phyloP scores from a whole-genome alignment of 2,113 vertebrate species.

The Promerops cafer region DNA sequence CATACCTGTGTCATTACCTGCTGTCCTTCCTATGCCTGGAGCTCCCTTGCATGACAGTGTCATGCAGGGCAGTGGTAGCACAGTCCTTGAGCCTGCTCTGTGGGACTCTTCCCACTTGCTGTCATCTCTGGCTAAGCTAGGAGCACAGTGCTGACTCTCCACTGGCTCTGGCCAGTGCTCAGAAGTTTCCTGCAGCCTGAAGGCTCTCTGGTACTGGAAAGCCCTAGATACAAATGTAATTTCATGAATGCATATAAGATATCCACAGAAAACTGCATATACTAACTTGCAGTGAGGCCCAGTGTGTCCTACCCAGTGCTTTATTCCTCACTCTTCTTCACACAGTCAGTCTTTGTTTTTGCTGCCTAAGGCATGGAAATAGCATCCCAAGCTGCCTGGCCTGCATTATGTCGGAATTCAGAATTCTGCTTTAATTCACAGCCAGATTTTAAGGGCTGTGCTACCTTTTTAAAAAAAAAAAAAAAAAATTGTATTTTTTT shows the following conservation, averaged over 20 bases:
- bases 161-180: background rate
- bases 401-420: background rate
- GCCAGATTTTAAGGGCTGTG: background rate
- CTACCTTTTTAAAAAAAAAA: background rate
- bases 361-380: background rate
- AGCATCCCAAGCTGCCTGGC: background rate
- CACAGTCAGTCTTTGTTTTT: background rate
- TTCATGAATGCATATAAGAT: background rate
- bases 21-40: background rate
- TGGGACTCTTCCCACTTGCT: background rate
- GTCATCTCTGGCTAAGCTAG: background rate
- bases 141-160: background rate
- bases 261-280: background rate
- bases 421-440: background rate
- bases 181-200: background rate
- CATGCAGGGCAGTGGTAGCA: fast-evolving
- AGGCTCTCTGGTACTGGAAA: background rate
- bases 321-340: background rate
- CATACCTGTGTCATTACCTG: background rate
- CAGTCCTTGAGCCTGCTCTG: background rate
- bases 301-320: background rate
- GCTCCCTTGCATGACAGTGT: background rate
- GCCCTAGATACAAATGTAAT: background rate
- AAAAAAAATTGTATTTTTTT: no score
- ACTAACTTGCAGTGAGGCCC: background rate